Evolutionary conservation across 2,888 invertebrate species (phyloP).

Genomic region (Adelognathus sp.): DNA sequence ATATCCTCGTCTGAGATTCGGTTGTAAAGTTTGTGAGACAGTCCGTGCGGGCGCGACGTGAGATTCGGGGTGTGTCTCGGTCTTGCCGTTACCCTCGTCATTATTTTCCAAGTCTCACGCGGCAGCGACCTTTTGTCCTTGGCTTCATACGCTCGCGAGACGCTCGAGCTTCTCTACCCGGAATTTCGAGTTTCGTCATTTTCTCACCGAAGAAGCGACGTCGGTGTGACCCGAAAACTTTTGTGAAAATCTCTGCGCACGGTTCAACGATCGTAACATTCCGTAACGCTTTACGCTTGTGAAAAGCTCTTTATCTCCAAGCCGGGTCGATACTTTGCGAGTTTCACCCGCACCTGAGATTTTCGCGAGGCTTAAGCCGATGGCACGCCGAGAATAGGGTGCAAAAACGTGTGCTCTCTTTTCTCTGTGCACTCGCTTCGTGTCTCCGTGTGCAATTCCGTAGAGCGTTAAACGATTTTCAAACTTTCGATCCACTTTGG

Average conservation of each 20-base stretch:
- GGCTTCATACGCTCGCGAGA: slow-evolving; percentile 65
- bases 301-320: neutral
- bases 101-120: slow-evolving; percentile 65
- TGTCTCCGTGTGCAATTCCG: slow-evolving; percentile 7
- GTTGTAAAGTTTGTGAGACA: no score
- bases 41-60: no score
- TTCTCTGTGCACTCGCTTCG: slow-evolving; percentile 19
- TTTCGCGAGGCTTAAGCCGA: slow-evolving; percentile 39
- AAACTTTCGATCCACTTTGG: slow-evolving; percentile 60
- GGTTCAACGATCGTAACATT: no score
- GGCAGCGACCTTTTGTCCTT: slow-evolving; percentile 73
- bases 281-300: no score
- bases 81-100: slow-evolving; percentile 54
- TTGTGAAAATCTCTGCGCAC: slow-evolving; percentile 40
- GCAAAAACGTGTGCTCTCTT: slow-evolving; percentile 55
- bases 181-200: slow-evolving; percentile 19
- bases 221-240: slow-evolving; percentile 25
- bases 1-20: no score
- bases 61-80: slow-evolving; percentile 47
- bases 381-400: slow-evolving; percentile 43
- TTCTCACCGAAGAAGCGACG: slow-evolving; percentile 10
- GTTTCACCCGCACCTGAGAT: slow-evolving; percentile 41
- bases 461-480: slow-evolving; percentile 65
- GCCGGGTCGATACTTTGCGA: slow-evolving; percentile 47
- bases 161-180: slow-evolving; percentile 21